These are phyloP conservation scores for Ostrea denselamellosa DNA, from an alignment of 1,140 invertebrate species.

Conservation along the genomic window DNA sequence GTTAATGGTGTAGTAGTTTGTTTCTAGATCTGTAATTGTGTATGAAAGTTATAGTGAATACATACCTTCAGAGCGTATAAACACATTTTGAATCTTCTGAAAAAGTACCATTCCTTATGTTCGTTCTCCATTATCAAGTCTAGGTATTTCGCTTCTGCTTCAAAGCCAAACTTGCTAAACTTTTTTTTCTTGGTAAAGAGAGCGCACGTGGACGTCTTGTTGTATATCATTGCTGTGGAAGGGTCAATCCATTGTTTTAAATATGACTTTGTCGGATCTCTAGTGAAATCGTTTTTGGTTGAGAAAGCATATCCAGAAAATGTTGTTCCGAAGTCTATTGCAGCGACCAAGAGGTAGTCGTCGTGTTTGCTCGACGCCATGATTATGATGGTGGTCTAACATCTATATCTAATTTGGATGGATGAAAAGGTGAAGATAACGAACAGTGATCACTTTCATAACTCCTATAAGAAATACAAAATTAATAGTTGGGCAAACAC, in stretches of 20 bases:
- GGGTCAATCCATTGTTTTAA: conserved; percentile 44
- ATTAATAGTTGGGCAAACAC: too few species aligned
- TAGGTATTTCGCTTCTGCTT: background rate
- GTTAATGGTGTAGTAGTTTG: background rate
- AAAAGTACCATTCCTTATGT: background rate
- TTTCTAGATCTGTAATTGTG: background rate
- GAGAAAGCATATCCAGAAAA: conserved; percentile 46
- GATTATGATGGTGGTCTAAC: too few species aligned
- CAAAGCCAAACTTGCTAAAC: conserved; percentile 2
- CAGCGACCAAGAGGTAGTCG: background rate
- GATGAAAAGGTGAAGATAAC: too few species aligned
- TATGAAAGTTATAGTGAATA: background rate
- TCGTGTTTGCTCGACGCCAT: background rate
- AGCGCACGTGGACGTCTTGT: background rate
- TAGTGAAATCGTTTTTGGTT: conserved; percentile 16
- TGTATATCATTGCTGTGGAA: background rate
- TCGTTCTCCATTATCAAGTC: background rate
- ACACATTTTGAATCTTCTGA: conserved; percentile 16
- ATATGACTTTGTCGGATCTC: conserved; percentile 1
- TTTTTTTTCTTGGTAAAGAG: background rate
- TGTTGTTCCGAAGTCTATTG: conserved; percentile 36
- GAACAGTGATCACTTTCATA: too few species aligned
- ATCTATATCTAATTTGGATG: too few species aligned
- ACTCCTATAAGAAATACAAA: too few species aligned
- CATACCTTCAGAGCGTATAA: background rate